Base-by-base conservation (phyloP, 2,113 vertebrate genomes). In the crab-eating macaque (Macaca fascicularis) region DNA sequence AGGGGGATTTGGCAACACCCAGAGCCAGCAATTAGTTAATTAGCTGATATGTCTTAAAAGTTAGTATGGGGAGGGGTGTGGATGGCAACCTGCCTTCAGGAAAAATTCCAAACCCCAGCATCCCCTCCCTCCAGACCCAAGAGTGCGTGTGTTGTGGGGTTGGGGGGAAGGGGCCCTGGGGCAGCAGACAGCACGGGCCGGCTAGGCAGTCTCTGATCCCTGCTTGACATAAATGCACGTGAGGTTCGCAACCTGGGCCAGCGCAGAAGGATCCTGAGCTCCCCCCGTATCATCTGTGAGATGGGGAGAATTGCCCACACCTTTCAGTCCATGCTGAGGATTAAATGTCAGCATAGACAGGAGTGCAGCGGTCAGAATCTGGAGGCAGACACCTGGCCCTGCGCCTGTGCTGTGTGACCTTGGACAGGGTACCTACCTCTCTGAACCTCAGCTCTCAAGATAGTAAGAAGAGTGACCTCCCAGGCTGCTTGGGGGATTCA, bases 21-120 rank as follows among this genome's bases (percentile, higher is more conserved):
- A 40, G 87, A 50, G 92, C 79, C 97, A 57, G 76, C 75, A 43
- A 70, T 40, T 64, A 35, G 12, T 81, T 96, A 97, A 97, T 97
- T 93, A 95, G 90, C 83, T 92, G 97, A 79, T 86, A 94, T 92
- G 97, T 97, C 97, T 92, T 95, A 80, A 93, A 97, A 95, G 94
- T 70, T 89, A 20, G 30, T 14, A 0, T 19, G 2, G 43, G 35
- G 7, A 72, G 43, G 81, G 79, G 45, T 19, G 1, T 50, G 5
- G 22, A 2, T 83, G 83, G 92, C 95, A 38, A 59, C 6, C 25
- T 43, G 89, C 89, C 95, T 32, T 48, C n/a, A 2, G 82, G 78
- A 64, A 38, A 43, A 70, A 11, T 19, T 52, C 52, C 76, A 76
- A 27, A 7, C 14, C 4, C 0, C 1, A 6, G 32, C 1, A 1